Conservation (phyloP, 2,797 vertebrate species). For the Gymnocypris eckloni region DNA sequence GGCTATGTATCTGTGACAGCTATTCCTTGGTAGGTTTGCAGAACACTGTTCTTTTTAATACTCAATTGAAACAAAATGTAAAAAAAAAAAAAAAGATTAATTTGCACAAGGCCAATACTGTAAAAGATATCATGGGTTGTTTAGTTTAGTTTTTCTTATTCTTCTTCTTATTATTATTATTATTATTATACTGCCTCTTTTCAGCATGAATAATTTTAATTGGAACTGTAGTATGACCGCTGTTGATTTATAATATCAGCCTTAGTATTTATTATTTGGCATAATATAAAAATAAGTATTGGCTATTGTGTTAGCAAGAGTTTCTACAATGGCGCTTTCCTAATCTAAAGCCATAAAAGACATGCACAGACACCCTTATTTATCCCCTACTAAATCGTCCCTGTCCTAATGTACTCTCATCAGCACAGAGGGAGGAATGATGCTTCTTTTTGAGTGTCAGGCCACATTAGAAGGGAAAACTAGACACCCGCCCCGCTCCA, state of each 20-base stretch:
- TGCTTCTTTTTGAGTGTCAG: conserved; percentile 38
- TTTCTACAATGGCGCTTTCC: not conserved
- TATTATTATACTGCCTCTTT: not conserved
- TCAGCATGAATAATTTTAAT: conserved; percentile 1
- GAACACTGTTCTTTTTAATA: not conserved
- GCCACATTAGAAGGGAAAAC: conserved; percentile 26
- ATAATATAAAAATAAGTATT: not conserved
- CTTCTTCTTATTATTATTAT: too few species aligned
- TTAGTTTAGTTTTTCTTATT: not conserved
- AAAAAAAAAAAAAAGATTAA: too few species aligned
- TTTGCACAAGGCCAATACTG: not conserved
- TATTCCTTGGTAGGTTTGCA: not conserved
- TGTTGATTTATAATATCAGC: conserved; percentile 1
- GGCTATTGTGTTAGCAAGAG: not conserved
- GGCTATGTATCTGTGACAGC: not conserved
- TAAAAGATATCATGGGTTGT: not conserved
- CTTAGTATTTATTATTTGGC: not conserved
- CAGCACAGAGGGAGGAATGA: conserved; percentile 14
- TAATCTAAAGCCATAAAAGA: conserved; percentile 10
- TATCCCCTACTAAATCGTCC: not conserved
- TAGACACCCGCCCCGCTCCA: conserved; percentile 40
- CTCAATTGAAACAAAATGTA: not conserved
- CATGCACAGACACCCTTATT: not conserved
- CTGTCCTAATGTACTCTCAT: conserved; percentile 25
- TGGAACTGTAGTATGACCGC: not conserved